Conservation (phyloP, 2,113 vertebrate species). For the Speoplatyrhinus poulsoni region DNA sequence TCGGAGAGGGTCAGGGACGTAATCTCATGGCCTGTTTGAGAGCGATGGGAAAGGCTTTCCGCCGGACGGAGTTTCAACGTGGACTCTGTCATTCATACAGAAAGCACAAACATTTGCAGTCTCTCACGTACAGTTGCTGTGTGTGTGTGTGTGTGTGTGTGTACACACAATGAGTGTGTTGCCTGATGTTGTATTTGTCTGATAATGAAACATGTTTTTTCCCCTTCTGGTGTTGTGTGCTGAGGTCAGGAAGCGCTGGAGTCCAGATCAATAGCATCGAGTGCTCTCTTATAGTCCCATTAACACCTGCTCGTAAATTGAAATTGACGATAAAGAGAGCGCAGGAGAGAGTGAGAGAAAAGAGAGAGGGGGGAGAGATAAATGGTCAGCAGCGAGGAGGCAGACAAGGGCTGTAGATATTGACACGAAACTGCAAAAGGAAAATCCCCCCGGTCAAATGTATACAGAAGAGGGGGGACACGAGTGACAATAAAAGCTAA, state of each 20-base stretch:
- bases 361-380: conserved; percentile 6
- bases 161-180: conserved; percentile 20
- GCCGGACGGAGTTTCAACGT: conserved; percentile 34
- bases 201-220: conserved; percentile 63
- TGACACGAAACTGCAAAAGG: conserved; percentile 14
- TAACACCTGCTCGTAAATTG: conserved; percentile 72
- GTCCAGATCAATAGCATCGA: conserved; percentile 74
- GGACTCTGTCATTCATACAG: conserved; percentile 44
- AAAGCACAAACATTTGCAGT: conserved; percentile 60
- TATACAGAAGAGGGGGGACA: conserved; percentile 30
- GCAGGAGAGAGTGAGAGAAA: conserved; percentile 17
- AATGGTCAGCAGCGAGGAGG: conserved; percentile 11
- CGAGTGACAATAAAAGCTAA: conserved; percentile 26
- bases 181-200: conserved; percentile 46
- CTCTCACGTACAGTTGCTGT: conserved; percentile 46
- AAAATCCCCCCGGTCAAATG: conserved; percentile 29
- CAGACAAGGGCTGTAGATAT: conserved; percentile 26
- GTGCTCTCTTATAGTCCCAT: conserved; percentile 71
- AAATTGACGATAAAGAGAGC: conserved; percentile 65
- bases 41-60: conserved; percentile 42
- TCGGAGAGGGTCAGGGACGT: conserved; percentile 3
- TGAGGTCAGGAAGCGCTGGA: conserved; percentile 63
- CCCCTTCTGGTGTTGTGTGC: conserved; percentile 41
- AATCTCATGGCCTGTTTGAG: conserved; percentile 18
- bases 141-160: conserved; percentile 15